These are phyloP conservation scores for Gambusia holbrooki DNA, from an alignment of 2,113 vertebrate genomes.

Conservation along the genomic window DNA sequence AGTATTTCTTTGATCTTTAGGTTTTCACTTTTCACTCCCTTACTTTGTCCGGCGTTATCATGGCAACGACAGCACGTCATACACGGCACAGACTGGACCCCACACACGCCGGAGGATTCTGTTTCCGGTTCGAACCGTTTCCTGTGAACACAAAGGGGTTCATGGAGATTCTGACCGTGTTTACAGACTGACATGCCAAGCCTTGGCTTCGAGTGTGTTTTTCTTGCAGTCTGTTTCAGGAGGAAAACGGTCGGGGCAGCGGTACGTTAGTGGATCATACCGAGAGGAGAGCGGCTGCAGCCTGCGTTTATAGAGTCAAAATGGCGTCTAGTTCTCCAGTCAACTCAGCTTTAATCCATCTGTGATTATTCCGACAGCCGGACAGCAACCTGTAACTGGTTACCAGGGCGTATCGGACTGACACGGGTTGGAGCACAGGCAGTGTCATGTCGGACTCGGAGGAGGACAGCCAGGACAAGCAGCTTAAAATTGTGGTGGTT, in stretches of 20 bases:
- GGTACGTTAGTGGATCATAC: slow-evolving; percentile 5
- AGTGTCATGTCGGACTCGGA: slow-evolving; percentile 94
- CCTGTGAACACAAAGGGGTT: background rate
- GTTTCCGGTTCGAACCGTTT: slow-evolving; percentile 41
- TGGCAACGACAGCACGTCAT: slow-evolving; percentile 80
- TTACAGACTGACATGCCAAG: background rate
- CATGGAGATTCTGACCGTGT: background rate
- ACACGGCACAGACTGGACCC: slow-evolving; percentile 44
- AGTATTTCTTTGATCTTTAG: background rate
- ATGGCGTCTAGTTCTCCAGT: slow-evolving; percentile 81
- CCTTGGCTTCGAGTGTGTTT: background rate
- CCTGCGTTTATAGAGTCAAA: slow-evolving; percentile 61
- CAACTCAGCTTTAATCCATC: slow-evolving; percentile 65
- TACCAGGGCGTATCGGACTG: background rate
- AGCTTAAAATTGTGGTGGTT: slow-evolving; percentile 93
- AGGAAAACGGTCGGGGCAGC: background rate
- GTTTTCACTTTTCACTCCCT: background rate
- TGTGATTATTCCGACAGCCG: slow-evolving; percentile 45
- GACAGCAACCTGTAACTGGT: background rate
- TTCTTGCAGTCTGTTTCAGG: background rate
- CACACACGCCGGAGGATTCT: background rate
- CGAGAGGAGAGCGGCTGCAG: slow-evolving; percentile 26
- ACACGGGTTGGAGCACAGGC: background rate
- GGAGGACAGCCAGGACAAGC: slow-evolving; percentile 92
- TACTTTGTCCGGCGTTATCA: slow-evolving; percentile 65